Conservation (phyloP, 2,888 invertebrate genomes). For the Conomelus anceps region DNA sequence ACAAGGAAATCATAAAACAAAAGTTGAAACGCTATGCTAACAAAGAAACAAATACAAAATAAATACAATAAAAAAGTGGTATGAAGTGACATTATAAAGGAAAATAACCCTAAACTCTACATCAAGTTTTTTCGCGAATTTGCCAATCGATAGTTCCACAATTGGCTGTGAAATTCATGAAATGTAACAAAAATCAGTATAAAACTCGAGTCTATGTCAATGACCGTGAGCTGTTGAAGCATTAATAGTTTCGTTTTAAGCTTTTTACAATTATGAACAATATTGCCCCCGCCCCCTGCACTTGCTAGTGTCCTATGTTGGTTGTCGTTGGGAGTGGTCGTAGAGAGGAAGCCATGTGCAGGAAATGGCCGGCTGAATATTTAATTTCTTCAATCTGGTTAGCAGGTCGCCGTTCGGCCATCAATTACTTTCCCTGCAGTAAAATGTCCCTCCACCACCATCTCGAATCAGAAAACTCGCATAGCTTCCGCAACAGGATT, state of each 20-base stretch:
- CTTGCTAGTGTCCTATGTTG: neutral
- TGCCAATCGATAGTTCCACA: too few relatives aligned
- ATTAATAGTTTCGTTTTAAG: neutral
- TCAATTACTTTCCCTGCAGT: neutral
- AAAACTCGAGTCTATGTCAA: neutral
- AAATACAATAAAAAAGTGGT: too few relatives aligned
- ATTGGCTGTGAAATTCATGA: neutral
- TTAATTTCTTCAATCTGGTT: neutral
- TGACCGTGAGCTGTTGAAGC: neutral
- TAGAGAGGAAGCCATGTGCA: neutral
- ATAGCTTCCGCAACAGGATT: neutral
- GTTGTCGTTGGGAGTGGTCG: neutral
- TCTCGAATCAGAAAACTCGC: neutral
- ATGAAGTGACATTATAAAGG: too few relatives aligned
- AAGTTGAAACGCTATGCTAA: too few relatives aligned
- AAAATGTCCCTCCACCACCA: too few relatives aligned
- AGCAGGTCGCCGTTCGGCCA: neutral
- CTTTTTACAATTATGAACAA: neutral
- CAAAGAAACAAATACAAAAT: too few relatives aligned
- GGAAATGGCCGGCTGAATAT: neutral
- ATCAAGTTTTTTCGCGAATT: too few relatives aligned
- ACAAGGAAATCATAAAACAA: too few relatives aligned
- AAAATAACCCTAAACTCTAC: too few relatives aligned
- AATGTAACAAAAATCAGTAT: neutral
- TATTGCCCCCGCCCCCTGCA: too few relatives aligned